Percentiles rank a stretch among this genome's conserved stretches.
phyloP scores from a whole-genome alignment of 2,797 vertebrate genomes.

The Adrianichthys oophorus region DNA sequence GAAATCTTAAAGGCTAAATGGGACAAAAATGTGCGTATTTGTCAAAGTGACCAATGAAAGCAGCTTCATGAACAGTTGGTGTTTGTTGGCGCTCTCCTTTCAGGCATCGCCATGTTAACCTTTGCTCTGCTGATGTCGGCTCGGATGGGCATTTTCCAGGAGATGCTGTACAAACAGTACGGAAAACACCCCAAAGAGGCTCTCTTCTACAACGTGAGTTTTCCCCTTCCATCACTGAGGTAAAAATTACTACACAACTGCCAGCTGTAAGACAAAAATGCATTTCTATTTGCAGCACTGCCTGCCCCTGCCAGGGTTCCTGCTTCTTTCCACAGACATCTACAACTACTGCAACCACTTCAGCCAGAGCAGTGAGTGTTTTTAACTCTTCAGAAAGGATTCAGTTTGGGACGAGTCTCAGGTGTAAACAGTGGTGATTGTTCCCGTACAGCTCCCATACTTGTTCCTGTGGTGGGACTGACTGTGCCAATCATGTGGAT shows the following conservation, averaged over 20 bases:
- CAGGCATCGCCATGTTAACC: constrained; percentile 91
- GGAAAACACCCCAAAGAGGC: constrained; percentile 96
- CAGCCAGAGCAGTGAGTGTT: constrained; percentile 88
- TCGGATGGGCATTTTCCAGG: constrained; percentile 98
- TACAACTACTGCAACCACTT: constrained; percentile 88
- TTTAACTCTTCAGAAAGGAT: neutral
- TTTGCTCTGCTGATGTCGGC: constrained; percentile 97
- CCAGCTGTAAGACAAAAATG: neutral
- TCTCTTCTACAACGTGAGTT: constrained; percentile 93
- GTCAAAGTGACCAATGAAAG: too few species aligned
- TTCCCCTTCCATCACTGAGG: neutral
- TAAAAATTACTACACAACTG: neutral
- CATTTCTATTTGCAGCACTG: constrained; percentile 79
- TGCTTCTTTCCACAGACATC: constrained; percentile 90
- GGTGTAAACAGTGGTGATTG: constrained; percentile 3
- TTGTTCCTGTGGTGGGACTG: constrained; percentile 79
- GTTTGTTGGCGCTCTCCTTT: constrained; percentile 2
- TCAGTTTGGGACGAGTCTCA: neutral
- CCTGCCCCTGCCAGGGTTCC: constrained; percentile 92
- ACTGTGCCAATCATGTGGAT: constrained; percentile 91
- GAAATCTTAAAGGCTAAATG: too few species aligned
- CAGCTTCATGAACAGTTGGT: too few species aligned
- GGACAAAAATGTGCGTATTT: too few species aligned
- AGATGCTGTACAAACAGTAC: constrained; percentile 88
- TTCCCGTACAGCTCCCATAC: constrained; percentile 79